Base-by-base conservation (phyloP, 2,888 invertebrate genomes). In the Mechanitis messenoides region DNA sequence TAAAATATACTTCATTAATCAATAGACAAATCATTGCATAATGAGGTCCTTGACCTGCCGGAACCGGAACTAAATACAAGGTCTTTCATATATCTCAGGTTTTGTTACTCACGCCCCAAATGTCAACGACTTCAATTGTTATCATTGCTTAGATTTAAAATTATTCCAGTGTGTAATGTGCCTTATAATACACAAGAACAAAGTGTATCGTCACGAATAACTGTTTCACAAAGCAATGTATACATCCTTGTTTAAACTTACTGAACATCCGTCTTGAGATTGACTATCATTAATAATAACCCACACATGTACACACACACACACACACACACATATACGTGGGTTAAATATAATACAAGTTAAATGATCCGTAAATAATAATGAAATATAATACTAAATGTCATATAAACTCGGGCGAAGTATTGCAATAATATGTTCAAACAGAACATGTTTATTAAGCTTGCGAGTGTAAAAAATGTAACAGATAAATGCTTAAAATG, bases 31-130 rank as follows among this genome's bases (percentile, higher is more conserved):
- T 50, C 45, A 42, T 33, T 28, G 12, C 58, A 60, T 35, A 9
- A 42, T 42, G 9, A 65, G 60, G 68, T 68, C 80, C 81, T 78
- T 84, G 80, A 81, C 76, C 78, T 75, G 68, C 62, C 77, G 79
- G 80, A 82, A 80, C 76, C 78, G 86, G 85, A 84, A 85, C 71
- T 72, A 60, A 62, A 69, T 56, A 68, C 75, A 83, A 83, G 80
- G 81, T 72, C 76, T 66, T 68, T 73, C 84, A 86, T 79, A 80
- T 75, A 72, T 67, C 64, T 67, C 58, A 45, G 62, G 71, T 74
- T 69, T 78, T 78, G 78, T 79, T 79, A 80, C 74, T 76, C 74
- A 78, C 74, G 72, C 59, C 71, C 65, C 74, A 65, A 85, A 86
- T 87, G 85, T 85, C 60, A 63, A 59, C 63, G 58, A 56, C 58